These are phyloP conservation scores for Thera britannica DNA, from an alignment of 2,888 invertebrate genomes.

Conservation along the genomic window DNA sequence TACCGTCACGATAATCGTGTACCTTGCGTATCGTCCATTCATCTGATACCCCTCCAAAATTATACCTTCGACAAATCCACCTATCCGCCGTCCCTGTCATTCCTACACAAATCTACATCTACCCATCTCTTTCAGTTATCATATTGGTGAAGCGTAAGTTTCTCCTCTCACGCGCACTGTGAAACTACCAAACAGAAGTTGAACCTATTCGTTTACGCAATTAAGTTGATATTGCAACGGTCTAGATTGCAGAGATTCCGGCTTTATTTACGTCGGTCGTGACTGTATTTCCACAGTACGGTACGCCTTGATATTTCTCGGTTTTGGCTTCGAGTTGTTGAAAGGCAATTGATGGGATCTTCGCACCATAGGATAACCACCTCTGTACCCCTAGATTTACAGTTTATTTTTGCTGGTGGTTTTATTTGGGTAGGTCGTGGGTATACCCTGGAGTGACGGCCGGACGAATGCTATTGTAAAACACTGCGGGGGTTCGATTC, in stretches of 20 bases:
- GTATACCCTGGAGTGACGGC: conserved; percentile 48
- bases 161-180: conserved; percentile 72
- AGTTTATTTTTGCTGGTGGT: conserved; percentile 41
- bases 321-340: conserved; percentile 67
- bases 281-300: conserved; percentile 64
- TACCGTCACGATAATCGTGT: conserved; percentile 43
- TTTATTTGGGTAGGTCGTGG: conserved; percentile 50
- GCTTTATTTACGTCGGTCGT: conserved; percentile 80
- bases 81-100: conserved; percentile 25
- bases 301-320: conserved; percentile 69
- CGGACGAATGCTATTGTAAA: conserved; percentile 63
- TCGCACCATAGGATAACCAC: conserved; percentile 42
- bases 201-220: conserved; percentile 40
- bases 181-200: conserved; percentile 45
- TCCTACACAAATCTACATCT: conserved; percentile 40
- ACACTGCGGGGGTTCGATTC: conserved; percentile 60
- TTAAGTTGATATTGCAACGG: conserved; percentile 50
- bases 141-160: conserved; percentile 48
- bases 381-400: conserved; percentile 32
- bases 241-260: conserved; percentile 56
- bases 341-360: conserved; percentile 63
- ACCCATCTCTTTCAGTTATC: conserved; percentile 46
- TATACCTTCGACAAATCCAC: conserved; percentile 34
- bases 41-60: conserved; percentile 41
- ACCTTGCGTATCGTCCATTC: conserved; percentile 41